phyloP scores from a whole-genome alignment of 2,113 vertebrate genomes.

The Pleuronectes platessa region DNA sequence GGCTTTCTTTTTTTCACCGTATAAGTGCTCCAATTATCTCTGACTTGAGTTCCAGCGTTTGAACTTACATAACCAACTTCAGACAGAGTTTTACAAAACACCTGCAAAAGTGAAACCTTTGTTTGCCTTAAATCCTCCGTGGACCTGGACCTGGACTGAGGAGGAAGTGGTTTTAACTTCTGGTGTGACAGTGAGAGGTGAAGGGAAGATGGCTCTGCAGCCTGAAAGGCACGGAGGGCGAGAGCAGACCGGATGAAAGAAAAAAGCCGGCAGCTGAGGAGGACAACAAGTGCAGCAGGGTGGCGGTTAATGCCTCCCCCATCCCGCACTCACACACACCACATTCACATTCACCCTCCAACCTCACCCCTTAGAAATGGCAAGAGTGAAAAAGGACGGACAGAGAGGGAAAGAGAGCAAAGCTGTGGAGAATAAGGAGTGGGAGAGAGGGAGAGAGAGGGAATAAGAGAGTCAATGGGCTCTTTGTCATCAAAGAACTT shows the following conservation, averaged over 20 bases:
- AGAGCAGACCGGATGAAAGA: constrained; percentile 63
- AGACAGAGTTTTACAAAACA: constrained; percentile 15
- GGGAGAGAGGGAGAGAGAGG: constrained; percentile 67
- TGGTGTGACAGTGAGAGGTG: constrained; percentile 33
- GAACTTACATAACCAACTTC: constrained; percentile 44
- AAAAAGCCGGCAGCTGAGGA: constrained; percentile 70
- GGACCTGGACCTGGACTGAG: constrained; percentile 36
- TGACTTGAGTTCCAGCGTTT: constrained; percentile 41
- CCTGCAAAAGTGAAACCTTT: constrained; percentile 15
- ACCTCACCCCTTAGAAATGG: constrained; percentile 63
- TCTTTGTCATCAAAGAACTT: constrained; percentile 87
- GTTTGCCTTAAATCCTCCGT: constrained; percentile 30
- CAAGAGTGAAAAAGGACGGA: constrained; percentile 56
- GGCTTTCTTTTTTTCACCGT: constrained; percentile 5
- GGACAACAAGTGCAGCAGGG: constrained; percentile 75
- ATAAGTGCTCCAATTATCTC: constrained; percentile 29
- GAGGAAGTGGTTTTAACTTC: constrained; percentile 31
- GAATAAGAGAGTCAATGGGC: constrained; percentile 84
- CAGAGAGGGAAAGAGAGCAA: constrained; percentile 66
- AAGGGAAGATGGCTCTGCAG: constrained; percentile 48
- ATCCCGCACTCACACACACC: constrained; percentile 12
- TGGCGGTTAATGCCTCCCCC: constrained; percentile 73
- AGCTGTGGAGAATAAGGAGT: constrained; percentile 75
- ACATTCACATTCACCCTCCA: constrained; percentile 51
- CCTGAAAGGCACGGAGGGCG: constrained; percentile 50